Evolutionary conservation across 1,140 invertebrate species (phyloP), one percentile per base, ranked within the genome.

Genomic region (Megalonaias nervosa): DNA sequence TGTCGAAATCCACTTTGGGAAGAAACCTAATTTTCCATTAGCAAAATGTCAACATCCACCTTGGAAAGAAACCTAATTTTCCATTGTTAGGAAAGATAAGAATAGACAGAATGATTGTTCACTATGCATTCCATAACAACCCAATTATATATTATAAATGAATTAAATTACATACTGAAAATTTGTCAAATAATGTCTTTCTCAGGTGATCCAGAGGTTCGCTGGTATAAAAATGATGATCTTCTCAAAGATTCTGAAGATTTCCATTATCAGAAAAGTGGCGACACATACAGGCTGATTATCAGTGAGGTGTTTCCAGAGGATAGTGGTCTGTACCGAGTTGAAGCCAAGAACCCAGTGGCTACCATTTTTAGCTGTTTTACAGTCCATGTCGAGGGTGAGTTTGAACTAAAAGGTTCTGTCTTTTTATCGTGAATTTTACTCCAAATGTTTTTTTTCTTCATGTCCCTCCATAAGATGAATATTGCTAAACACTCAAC

Each of bases 201-300:
- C 59, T 21, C 60, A 88, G 86, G 86, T 64, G 83, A 84, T 81
- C 97, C 97, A 89, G 97, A 98, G 87, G 96, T 98, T 2, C 93
- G 97, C 66, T 99, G 97, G 98, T 92, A 98, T 64, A 97, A 98
- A 91, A 97, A 98, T 88, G 97, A 98, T 90, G 98, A 98, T 89
- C 96, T 98, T 90, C 98, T 99, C 84, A 98, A 97, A 90, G 95
- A 97, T 0, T 97, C 95, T 88, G 98, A 98, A 91, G 97, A 99
- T 91, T 99, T 99, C 93, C 94, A 96, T 87, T 98, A 98, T 87
- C 94, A 95, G 26, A 96, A 94, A 85, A 95, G 96, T 88, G 97
- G 96, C 1, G 97, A 98, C 89, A 95, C 95, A 75, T 96, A 97
- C 76, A 96, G 96, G 87, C 91, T 99, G 76, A 93, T 95, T 80